Conservation (phyloP, 2,113 vertebrate species). For the Leptodactylus fuscus region DNA sequence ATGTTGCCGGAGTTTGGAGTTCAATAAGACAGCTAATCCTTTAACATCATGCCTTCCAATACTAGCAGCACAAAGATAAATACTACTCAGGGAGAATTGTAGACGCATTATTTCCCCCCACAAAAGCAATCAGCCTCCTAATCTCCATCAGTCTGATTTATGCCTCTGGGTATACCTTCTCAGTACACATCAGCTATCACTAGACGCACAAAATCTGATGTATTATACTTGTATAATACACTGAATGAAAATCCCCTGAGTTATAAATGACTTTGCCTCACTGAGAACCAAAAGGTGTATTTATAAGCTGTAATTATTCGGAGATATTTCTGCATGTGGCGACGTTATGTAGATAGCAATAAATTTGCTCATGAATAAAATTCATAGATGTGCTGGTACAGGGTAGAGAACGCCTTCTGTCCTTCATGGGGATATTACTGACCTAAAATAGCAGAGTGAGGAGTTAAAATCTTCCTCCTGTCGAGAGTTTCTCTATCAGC, state of each 20-base stretch:
- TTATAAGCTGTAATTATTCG: constrained; percentile 40
- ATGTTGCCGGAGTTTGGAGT: constrained; percentile 60
- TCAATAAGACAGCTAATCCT: constrained; percentile 61
- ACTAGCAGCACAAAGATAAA: constrained; percentile 58
- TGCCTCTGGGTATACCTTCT: constrained; percentile 57
- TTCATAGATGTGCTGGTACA: background rate
- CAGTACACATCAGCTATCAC: constrained; percentile 57
- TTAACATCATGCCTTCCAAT: constrained; percentile 60
- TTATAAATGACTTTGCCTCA: constrained; percentile 47
- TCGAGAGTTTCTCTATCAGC: constrained; percentile 49
- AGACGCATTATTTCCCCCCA: constrained; percentile 60
- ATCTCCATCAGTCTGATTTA: constrained; percentile 61
- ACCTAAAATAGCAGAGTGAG: constrained; percentile 36
- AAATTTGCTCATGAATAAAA: constrained; percentile 5
- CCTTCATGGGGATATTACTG: constrained; percentile 20
- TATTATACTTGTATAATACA: constrained; percentile 60
- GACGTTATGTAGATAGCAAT: background rate
- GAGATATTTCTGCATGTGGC: constrained; percentile 38
- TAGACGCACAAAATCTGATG: constrained; percentile 53
- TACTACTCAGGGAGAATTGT: constrained; percentile 58
- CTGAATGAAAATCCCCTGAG: constrained; percentile 51
- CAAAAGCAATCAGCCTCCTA: constrained; percentile 61
- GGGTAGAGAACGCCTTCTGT: background rate
- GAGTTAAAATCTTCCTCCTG: constrained; percentile 41
- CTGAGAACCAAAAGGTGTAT: constrained; percentile 36